Base-by-base conservation (phyloP, 2,113 vertebrate species). In the Nematolebias whitei region DNA sequence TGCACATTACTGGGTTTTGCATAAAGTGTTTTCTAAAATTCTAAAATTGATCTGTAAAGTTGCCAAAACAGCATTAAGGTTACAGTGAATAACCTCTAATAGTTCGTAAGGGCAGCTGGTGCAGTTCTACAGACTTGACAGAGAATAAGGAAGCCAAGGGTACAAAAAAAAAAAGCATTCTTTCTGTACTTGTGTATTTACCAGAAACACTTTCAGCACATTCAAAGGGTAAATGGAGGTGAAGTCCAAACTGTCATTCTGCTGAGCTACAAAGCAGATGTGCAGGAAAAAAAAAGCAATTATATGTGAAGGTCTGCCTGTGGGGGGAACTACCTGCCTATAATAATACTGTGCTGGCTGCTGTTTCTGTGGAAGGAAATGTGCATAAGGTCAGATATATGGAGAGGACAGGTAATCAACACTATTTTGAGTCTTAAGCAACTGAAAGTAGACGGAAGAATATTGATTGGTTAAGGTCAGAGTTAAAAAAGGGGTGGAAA, bases 331-430 rank as follows among this genome's bases (percentile, higher is more conserved):
- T 19, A 35, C 18, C 26, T 14, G 29, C 50, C 8, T 68, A 68
- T 63, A 48, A 29, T 24, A 10, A 50, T 68, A 32, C 51, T 44
- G 26, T 15, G 5, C 12, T 38, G 20, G 55, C 23, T 11, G 12
- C 41, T 68, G 8, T 61, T 52, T 54, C 5, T 56, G 8, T 22
- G n/a, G 48, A 26, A n/a, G 1, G 35, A 55, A 26, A 54, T 29
- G 15, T 51, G 29, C 26, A 57, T 62, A 6, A 51, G 7, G 32
- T 47, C 41, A 50, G n/a, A 68, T 40, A 47, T 50, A 26, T 41
- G 55, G 72, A 66, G 51, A 75, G 67, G 64, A 62, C 63, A 64
- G 20, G n/a, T n/a, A n/a, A n/a, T n/a, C n/a, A n/a, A n/a, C n/a
- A n/a, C n/a, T n/a, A n/a, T n/a, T n/a, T n/a, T 75, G 60, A 19